phyloP scores from a whole-genome alignment of 2,888 invertebrate genomes.

The Drosophila maculinotata region DNA sequence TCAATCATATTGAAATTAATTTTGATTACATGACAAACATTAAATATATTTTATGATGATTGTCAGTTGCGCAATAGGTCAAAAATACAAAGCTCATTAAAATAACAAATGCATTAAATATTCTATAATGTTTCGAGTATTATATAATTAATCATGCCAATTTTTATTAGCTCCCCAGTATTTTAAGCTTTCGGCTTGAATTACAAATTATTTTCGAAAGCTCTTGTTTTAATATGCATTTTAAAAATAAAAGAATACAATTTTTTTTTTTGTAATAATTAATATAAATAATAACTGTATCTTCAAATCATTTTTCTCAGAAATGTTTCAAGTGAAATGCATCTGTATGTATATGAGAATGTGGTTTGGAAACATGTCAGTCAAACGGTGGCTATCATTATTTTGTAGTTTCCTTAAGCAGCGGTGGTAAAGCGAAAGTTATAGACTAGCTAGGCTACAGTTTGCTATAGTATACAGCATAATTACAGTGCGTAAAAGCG shows the following conservation, averaged over 20 bases:
- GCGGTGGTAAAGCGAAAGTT: conserved; percentile 53
- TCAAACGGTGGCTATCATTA: background rate
- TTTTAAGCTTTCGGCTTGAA: no score
- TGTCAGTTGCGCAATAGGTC: conserved; percentile 1
- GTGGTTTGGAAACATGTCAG: conserved; percentile 17
- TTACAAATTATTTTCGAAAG: no score
- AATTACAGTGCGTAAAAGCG: conserved; percentile 70
- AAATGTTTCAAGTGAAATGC: background rate
- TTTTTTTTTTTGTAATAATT: no score
- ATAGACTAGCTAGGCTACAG: conserved; percentile 10
- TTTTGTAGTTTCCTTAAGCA: conserved; percentile 2
- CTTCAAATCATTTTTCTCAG: no score
- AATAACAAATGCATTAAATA: background rate
- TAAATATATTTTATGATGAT: background rate
- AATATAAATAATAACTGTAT: no score
- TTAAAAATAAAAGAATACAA: no score
- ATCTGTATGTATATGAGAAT: background rate
- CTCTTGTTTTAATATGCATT: no score
- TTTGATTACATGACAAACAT: conserved; percentile 65
- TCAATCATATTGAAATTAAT: conserved; percentile 76
- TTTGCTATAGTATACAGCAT: conserved; percentile 30
- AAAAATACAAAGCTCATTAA: background rate
- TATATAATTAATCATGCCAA: no score
- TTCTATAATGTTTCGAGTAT: background rate
- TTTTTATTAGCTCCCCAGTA: background rate